Conservation (phyloP, 2,888 invertebrate species). For the Hirudinaria manillensis region DNA sequence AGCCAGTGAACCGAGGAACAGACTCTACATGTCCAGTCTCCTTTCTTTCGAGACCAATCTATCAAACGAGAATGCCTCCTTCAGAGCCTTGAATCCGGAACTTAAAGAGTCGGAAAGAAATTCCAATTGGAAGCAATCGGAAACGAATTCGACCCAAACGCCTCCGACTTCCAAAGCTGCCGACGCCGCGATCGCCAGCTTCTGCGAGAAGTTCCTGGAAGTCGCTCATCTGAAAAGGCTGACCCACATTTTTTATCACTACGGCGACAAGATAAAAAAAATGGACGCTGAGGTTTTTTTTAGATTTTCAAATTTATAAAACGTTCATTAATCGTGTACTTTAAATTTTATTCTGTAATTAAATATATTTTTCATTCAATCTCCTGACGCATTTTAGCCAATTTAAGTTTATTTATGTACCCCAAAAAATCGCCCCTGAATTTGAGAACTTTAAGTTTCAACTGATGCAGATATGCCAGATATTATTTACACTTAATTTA, state of each 20-base stretch:
- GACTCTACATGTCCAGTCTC: background rate
- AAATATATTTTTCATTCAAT: background rate
- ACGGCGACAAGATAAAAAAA: background rate
- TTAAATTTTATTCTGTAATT: background rate
- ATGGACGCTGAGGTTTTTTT: background rate
- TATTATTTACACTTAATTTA: no score
- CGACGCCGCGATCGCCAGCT: background rate
- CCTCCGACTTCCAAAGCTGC: background rate
- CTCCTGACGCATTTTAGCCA: no score
- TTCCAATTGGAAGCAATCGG: no score
- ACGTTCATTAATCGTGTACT: background rate
- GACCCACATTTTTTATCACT: background rate
- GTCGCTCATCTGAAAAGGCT: background rate
- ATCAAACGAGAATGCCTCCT: no score
- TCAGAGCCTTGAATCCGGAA: background rate
- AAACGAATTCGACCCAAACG: background rate
- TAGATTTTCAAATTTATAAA: no score
- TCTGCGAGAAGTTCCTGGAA: background rate
- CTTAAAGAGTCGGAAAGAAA: background rate
- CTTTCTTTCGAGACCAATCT: background rate
- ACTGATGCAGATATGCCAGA: no score
- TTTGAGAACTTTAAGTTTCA: no score
- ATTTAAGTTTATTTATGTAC: no score
- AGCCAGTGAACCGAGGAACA: no score
- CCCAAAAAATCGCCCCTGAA: no score